Evolutionary conservation across 1,140 invertebrate species (phyloP).

Genomic region (Conus ventricosus): DNA sequence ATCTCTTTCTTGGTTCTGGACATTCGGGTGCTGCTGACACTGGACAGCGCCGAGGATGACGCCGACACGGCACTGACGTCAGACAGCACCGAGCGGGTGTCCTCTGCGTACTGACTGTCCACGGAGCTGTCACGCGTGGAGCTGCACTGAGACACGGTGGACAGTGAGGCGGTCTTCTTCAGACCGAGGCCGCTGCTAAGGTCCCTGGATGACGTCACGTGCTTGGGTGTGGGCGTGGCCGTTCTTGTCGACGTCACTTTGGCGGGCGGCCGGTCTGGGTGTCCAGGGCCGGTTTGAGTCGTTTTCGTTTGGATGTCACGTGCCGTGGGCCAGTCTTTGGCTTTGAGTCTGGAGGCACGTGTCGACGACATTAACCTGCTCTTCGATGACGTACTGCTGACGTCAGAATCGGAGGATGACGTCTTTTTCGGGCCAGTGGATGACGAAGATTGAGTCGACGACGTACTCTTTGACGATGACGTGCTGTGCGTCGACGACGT

Average conservation of each 20-base stretch:
- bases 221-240: not conserved
- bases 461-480: not conserved
- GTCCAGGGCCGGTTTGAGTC: not conserved
- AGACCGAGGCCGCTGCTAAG: not conserved
- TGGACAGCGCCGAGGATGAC: not conserved
- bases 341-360: not conserved
- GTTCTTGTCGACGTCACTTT: not conserved
- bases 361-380: slow-evolving; percentile 24
- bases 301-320: not conserved
- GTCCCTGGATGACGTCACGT: not conserved
- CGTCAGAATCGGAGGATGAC: slow-evolving; percentile 18
- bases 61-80: slow-evolving; percentile 6
- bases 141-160: not conserved
- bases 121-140: slow-evolving; percentile 29
- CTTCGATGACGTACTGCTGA: slow-evolving; percentile 5
- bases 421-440: not conserved
- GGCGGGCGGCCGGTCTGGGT: not conserved
- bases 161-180: not conserved
- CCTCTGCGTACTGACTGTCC: slow-evolving; percentile 17
- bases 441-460: not conserved
- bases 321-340: not conserved
- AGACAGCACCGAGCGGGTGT: not conserved
- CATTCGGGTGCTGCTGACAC: too few relatives aligned
- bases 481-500: not conserved
- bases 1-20: too few relatives aligned